Evolutionary conservation across 2,888 invertebrate genomes (phyloP).

Genomic region (Parapristionchus giblindavisi): DNA sequence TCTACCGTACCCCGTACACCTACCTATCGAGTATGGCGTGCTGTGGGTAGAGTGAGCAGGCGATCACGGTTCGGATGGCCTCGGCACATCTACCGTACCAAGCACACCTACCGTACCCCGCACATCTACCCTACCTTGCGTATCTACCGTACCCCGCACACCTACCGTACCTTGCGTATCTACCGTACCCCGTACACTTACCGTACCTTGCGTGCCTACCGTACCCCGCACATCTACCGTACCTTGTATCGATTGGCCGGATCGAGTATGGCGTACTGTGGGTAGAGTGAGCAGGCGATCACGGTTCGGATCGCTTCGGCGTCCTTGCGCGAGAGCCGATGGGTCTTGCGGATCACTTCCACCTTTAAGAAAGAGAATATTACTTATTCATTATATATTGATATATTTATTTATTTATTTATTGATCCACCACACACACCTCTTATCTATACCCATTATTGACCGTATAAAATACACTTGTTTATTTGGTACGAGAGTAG

Average conservation of each 20-base stretch:
- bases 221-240: neutral
- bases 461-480: too few relatives aligned
- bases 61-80: too few relatives aligned
- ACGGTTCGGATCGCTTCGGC: constrained; percentile 70
- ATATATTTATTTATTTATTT: neutral
- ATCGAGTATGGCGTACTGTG: constrained; percentile 92
- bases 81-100: too few relatives aligned
- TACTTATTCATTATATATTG: neutral
- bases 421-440: too few relatives aligned
- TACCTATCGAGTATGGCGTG: constrained; percentile 88
- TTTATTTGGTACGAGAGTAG: too few relatives aligned
- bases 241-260: constrained; percentile 90
- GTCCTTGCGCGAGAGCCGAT: constrained; percentile 48
- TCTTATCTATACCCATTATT: too few relatives aligned
- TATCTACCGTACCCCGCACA: neutral
- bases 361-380: too few relatives aligned
- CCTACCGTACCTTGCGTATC: neutral
- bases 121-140: neutral
- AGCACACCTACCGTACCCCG: too few relatives aligned
- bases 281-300: constrained; percentile 90
- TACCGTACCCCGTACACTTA: neutral
- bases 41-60: constrained; percentile 93
- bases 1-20: neutral
- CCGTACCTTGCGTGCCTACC: neutral
- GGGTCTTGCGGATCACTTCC: constrained; percentile 47